Base-by-base conservation (phyloP, 2,113 vertebrate species). In the Crotalus helleri region DNA sequence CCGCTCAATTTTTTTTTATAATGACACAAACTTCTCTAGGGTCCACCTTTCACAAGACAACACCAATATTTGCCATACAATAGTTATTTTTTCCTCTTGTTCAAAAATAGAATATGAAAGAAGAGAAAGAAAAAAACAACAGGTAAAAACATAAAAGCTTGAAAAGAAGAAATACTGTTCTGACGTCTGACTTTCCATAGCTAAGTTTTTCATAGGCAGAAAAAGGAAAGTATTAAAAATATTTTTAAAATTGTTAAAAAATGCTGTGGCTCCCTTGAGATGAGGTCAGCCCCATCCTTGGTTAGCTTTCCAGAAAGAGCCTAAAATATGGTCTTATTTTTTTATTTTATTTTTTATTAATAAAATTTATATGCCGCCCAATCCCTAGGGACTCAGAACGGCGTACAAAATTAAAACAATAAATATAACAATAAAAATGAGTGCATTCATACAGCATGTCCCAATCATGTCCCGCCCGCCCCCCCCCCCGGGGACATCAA, bases 111-210 rank as follows among this genome's bases (percentile, higher is more conserved):
- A 21, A 17, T 93, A 81, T 91, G 85, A 9, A 44, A 44, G 53
- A 58, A 54, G 94, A 92, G 88, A 88, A 44, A 88, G 95, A 69
- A 74, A 89, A 95, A 44, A 55, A 39, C 39, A 81, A 81, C 9
- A 17, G 74, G 17, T 21, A 44, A 81, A 2, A 81, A 81, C 33
- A 81, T 9, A 7, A 9, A 81, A 87, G n/a, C 91, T 87, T 87
- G 59, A 59, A 91, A 86, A 13, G 88, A 24, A 57, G 24, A 24
- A 58, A 21, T n/a, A 12, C 6, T 59, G 51, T n/a, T 29, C 29
- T 19, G 26, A 59, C 24, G 19, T 9, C 24, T 87, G 44, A 7
- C 46, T 53, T 51, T 87, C 17, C 51, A 87, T 24, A 87, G 46
- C n/a, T 19, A 81, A 19, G 6, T 39, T 39, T 81, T 81, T 81